Percentiles rank a stretch among this genome's conserved stretches.
These are phyloP conservation scores for Drosophila prolongata DNA, from an alignment of 2,888 invertebrate genomes.

Conservation along the genomic window DNA sequence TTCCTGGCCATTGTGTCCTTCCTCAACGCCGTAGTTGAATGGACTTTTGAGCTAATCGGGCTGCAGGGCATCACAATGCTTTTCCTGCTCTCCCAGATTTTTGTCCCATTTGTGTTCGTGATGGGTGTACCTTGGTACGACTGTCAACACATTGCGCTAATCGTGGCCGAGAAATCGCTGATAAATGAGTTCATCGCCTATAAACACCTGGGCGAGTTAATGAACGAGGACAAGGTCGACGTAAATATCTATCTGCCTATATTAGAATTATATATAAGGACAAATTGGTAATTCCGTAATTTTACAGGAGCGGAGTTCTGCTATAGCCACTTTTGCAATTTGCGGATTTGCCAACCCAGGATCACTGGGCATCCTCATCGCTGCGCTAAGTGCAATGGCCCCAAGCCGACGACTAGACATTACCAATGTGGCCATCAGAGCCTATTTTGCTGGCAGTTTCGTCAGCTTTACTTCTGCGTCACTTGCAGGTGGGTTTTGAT, in stretches of 20 bases:
- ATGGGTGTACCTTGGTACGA: constrained; percentile 85
- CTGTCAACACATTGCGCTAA: constrained; percentile 89
- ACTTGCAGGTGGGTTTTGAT: constrained; percentile 43
- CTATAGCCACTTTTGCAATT: constrained; percentile 94
- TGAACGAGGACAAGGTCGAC: constrained; percentile 61
- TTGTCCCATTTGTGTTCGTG: constrained; percentile 40
- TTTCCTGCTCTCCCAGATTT: constrained; percentile 21
- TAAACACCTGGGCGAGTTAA: constrained; percentile 88
- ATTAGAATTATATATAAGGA: neutral
- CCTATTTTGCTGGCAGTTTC: constrained; percentile 43
- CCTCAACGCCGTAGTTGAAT: constrained; percentile 43
- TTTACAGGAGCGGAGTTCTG: constrained; percentile 88
- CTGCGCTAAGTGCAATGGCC: constrained; percentile 89
- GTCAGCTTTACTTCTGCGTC: constrained; percentile 60
- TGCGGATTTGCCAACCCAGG: constrained; percentile 96
- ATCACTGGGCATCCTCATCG: constrained; percentile 92
- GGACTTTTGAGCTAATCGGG: constrained; percentile 49
- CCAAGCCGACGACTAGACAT: constrained; percentile 84
- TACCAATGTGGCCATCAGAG: constrained; percentile 16
- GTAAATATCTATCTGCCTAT: constrained; percentile 24
- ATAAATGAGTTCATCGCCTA: constrained; percentile 97
- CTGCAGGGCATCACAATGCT: constrained; percentile 28
- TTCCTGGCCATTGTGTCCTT: constrained; percentile 50
- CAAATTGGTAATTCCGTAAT: no score
- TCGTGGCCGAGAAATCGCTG: constrained; percentile 95